Conservation (phyloP, 2,888 invertebrate species). For the Oscheius sp. region DNA sequence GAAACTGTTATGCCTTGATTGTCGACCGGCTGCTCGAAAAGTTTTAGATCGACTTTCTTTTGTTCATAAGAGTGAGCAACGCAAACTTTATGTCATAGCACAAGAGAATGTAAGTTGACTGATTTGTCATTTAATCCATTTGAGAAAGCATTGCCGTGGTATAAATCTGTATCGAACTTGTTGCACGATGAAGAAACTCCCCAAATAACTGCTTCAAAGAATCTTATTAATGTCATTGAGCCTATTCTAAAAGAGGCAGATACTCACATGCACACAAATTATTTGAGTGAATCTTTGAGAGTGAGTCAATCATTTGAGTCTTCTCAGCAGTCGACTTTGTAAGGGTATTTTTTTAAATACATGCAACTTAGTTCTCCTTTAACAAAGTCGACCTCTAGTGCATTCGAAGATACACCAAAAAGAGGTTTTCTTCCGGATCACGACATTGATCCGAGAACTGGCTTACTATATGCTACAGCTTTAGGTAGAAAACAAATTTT, state of each 20-base stretch:
- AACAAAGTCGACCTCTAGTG: not conserved
- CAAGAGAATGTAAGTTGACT: not conserved
- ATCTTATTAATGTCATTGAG: slow-evolving; percentile 29
- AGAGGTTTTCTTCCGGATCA: slow-evolving; percentile 43
- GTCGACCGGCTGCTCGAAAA: slow-evolving; percentile 14
- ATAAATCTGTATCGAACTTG: no score
- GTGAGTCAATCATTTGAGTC: no score
- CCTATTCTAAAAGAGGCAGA: slow-evolving; percentile 41
- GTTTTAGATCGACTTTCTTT: slow-evolving; percentile 1
- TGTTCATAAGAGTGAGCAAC: slow-evolving; percentile 3
- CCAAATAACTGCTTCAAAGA: not conserved
- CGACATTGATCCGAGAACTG: slow-evolving; percentile 36
- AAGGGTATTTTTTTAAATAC: no score
- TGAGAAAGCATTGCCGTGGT: no score
- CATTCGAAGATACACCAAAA: slow-evolving; percentile 43
- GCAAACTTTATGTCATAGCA: not conserved
- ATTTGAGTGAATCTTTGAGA: slow-evolving; percentile 24
- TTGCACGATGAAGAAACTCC: slow-evolving; percentile 6
- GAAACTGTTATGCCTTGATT: slow-evolving; percentile 14
- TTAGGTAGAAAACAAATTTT: slow-evolving; percentile 43
- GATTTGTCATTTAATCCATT: not conserved
- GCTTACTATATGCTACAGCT: slow-evolving; percentile 43
- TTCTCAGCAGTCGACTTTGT: no score
- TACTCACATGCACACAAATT: slow-evolving; percentile 35
- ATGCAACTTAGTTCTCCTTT: slow-evolving; percentile 7